A percentile compares a stretch with the other conserved stretches of the same genome.
These are phyloP conservation scores for Pheucticus melanocephalus DNA, from an alignment of 2,113 vertebrate species.

Conservation along the genomic window DNA sequence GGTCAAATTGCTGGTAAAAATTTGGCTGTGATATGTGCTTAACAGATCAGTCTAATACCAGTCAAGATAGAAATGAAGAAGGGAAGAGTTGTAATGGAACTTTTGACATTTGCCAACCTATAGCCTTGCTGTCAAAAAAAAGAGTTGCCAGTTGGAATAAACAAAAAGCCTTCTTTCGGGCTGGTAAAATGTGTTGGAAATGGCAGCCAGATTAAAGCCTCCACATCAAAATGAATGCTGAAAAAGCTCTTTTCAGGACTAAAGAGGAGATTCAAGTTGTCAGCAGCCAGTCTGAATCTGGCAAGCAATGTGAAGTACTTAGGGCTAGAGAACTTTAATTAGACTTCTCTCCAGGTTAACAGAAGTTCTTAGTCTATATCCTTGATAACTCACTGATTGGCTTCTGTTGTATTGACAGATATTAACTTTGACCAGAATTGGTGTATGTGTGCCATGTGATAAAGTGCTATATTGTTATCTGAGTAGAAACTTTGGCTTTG, in stretches of 20 bases:
- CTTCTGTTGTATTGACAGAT: neutral
- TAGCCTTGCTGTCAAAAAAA: neutral
- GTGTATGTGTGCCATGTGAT: neutral
- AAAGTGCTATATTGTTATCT: neutral
- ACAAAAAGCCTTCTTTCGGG: constrained; percentile 29
- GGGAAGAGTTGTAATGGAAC: neutral
- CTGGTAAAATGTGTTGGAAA: constrained; percentile 43
- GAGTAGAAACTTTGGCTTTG: neutral
- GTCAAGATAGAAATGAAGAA: neutral
- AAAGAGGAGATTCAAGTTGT: constrained; percentile 59
- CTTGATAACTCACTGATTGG: constrained; percentile 23
- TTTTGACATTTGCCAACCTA: constrained; percentile 8
- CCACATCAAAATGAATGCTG: constrained; percentile 55
- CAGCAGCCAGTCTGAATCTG: constrained; percentile 57
- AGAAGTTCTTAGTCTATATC: constrained; percentile 32
- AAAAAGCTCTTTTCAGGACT: constrained; percentile 37
- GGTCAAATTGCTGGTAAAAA: neutral
- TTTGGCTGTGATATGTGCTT: neutral
- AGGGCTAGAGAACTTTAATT: constrained; percentile 59
- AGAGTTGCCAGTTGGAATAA: constrained; percentile 34
- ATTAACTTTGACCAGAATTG: constrained; percentile 42
- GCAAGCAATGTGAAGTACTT: constrained; percentile 36
- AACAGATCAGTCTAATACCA: neutral
- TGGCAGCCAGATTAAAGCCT: constrained; percentile 61
- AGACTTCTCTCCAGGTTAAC: constrained; percentile 41